Evolutionary conservation across 2,797 vertebrate genomes (phyloP).

Genomic region (Podargus strigoides): DNA sequence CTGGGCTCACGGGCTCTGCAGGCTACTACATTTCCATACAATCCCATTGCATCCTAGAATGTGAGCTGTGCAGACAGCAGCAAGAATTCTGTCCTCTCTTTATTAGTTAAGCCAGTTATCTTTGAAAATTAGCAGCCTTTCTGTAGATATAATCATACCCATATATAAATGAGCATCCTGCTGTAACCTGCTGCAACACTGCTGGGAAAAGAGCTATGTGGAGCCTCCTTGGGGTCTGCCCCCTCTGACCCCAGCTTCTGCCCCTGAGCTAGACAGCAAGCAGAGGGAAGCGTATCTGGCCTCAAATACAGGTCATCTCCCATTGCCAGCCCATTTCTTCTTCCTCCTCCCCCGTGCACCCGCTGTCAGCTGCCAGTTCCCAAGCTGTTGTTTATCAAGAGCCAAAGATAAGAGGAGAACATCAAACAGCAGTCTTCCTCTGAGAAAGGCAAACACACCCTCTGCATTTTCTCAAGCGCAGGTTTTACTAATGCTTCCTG

Average conservation of each 20-base stretch:
- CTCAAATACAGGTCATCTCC: not conserved
- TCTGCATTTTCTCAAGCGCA: not conserved
- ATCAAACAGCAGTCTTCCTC: slow-evolving; percentile 2
- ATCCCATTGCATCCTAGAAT: not conserved
- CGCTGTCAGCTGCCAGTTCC: not conserved
- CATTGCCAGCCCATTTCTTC: accelerated
- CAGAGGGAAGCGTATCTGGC: not conserved
- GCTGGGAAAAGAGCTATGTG: not conserved
- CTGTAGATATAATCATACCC: not conserved
- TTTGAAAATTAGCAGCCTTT: not conserved
- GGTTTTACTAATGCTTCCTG: not conserved
- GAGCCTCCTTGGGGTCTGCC: not conserved
- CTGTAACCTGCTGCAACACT: not conserved
- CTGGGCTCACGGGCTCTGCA: not conserved
- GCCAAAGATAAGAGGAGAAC: not conserved
- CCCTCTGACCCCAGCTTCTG: too few species aligned
- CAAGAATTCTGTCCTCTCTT: not conserved
- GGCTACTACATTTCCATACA: not conserved
- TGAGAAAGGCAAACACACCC: slow-evolving; percentile 16
- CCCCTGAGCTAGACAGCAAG: accelerated
- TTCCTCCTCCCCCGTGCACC: not conserved
- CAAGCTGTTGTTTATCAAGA: not conserved
- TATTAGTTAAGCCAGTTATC: not conserved
- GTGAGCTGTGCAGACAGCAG: not conserved
- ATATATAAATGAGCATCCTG: accelerated